phyloP scores from a whole-genome alignment of 30 jellyfish, hydroid and myxozoan species.

The Aurelia aurita region DNA sequence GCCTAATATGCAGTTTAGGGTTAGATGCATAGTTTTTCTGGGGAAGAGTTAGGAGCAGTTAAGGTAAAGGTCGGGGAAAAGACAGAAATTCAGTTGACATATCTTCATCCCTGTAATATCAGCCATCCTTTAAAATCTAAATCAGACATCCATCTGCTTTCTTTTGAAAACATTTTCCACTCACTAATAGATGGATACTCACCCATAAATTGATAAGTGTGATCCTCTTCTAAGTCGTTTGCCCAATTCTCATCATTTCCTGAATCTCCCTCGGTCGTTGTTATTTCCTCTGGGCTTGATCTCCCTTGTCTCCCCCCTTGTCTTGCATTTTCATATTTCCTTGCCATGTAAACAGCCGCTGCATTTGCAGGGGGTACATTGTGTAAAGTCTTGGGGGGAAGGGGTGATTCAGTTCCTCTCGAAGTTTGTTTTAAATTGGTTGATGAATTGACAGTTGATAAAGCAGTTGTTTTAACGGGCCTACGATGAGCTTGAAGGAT shows the following conservation, averaged over 20 bases:
- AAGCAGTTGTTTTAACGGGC: conserved; percentile 70
- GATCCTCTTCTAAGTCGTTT: conserved; percentile 59
- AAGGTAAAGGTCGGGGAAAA: no score
- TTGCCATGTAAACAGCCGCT: conserved; percentile 67
- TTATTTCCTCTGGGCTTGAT: conserved; percentile 4
- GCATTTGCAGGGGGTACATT: conserved; percentile 29
- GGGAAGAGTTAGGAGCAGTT: no score
- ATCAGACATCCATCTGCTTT: no score
- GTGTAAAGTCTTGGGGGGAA: background rate
- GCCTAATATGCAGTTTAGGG: no score
- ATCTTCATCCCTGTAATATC: no score
- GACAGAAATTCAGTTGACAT: no score
- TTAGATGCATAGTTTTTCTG: no score
- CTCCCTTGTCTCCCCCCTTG: background rate
- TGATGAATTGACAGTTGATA: conserved; percentile 22
- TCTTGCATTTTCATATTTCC: conserved; percentile 50
- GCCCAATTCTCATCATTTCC: conserved; percentile 66
- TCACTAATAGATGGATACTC: background rate
- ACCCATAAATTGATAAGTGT: conserved; percentile 16
- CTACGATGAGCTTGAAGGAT: conserved; percentile 91
- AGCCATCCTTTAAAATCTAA: no score
- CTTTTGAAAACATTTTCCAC: no score
- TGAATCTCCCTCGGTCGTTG: conserved; percentile 4
- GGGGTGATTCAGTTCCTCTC: background rate
- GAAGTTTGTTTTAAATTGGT: background rate